A percentile compares a stretch with the other conserved stretches of the same genome.
Evolutionary conservation across 2,113 vertebrate species (phyloP).

Genomic region (Oplegnathus fasciatus): DNA sequence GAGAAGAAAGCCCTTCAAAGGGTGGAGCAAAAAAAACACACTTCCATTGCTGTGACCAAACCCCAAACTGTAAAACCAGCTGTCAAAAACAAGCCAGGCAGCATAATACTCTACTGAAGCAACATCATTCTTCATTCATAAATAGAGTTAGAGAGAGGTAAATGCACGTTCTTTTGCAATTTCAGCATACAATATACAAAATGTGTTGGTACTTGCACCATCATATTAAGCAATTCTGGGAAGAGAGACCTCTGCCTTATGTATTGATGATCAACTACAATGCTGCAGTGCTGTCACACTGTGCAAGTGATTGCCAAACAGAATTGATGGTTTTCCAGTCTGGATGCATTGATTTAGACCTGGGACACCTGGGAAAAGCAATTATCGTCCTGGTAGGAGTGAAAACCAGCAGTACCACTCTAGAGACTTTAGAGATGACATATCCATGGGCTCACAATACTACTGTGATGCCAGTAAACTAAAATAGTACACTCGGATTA

Average conservation of each 20-base stretch:
- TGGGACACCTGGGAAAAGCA: conserved; percentile 35
- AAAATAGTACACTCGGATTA: neutral
- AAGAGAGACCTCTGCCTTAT: neutral
- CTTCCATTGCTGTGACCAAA: conserved; percentile 15
- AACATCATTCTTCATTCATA: neutral
- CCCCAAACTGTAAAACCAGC: conserved; percentile 12
- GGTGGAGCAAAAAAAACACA: neutral
- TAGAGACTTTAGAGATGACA: conserved; percentile 10
- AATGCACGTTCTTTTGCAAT: neutral
- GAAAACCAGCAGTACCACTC: conserved; percentile 13
- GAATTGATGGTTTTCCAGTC: conserved; percentile 10
- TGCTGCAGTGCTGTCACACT: conserved; percentile 18
- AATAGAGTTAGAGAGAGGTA: neutral
- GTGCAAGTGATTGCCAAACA: conserved; percentile 20
- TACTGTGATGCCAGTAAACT: conserved; percentile 22
- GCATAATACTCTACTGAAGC: neutral
- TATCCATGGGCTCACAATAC: conserved; percentile 3
- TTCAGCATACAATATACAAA: neutral
- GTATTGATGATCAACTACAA: neutral
- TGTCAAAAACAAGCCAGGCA: conserved; percentile 12
- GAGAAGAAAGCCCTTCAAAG: conserved; percentile 8
- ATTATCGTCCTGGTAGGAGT: conserved; percentile 24
- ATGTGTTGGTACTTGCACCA: neutral
- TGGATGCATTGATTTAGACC: conserved; percentile 29
- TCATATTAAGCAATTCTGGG: neutral